Conservation (phyloP, 2,113 vertebrate species). For the zebrafish (Danio rerio) region DNA sequence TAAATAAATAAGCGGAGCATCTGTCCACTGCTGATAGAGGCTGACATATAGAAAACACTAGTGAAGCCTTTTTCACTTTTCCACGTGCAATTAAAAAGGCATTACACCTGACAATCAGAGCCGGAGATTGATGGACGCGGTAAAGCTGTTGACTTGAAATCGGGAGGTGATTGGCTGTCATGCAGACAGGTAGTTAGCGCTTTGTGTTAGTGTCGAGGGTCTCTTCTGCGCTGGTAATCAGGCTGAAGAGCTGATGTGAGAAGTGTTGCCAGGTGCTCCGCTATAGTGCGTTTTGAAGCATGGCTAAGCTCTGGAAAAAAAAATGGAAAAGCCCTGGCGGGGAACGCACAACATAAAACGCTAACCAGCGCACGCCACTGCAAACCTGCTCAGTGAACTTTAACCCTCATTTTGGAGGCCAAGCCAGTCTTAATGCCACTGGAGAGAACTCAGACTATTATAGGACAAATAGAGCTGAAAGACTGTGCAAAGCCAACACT, state of each 20-base stretch:
- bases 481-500: not conserved
- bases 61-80: constrained; percentile 49
- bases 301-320: constrained; percentile 31
- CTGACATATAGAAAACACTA: constrained; percentile 60
- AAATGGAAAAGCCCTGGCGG: constrained; percentile 15
- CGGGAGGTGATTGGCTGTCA: constrained; percentile 20
- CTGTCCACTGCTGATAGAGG: constrained; percentile 66
- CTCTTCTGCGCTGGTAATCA: constrained; percentile 68
- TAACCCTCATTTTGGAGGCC: constrained; percentile 50
- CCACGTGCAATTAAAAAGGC: constrained; percentile 73
- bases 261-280: constrained; percentile 34
- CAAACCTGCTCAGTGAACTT: constrained; percentile 62
- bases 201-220: constrained; percentile 67
- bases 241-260: constrained; percentile 41
- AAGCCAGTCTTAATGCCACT: constrained; percentile 32
- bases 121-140: constrained; percentile 66
- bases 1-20: constrained; percentile 37
- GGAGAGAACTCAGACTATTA: not conserved
- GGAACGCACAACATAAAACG: not conserved
- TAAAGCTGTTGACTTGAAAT: constrained; percentile 32
- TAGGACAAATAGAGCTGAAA: not conserved
- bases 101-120: constrained; percentile 63
- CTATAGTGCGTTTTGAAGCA: constrained; percentile 43
- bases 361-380: constrained; percentile 55
- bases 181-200: constrained; percentile 62